Evolutionary conservation across 1,140 invertebrate species (phyloP), one percentile per base, ranked within the genome.

Genomic region (Pectinophora gossypiella): DNA sequence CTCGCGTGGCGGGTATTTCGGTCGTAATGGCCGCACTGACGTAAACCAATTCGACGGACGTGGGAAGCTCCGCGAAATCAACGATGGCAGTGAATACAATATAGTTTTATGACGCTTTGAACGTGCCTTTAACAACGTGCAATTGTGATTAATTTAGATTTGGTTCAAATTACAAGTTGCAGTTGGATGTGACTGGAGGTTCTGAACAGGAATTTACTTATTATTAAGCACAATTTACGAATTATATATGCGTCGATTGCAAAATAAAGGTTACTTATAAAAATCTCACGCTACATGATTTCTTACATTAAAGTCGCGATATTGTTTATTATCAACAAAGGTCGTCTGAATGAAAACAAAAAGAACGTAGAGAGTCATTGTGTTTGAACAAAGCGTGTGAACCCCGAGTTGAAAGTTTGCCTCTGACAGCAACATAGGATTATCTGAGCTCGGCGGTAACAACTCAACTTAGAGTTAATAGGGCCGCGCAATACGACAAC

Each of bases 271-370:
- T n/a, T n/a, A n/a, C n/a, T 71, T 75, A 79, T 65, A 72, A 83
- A 77, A 82, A 77, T 86, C 80, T 77, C 82, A 86, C 80, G 73
- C 55, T 32, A 68, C 73, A 68, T 75, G 74, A 75, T 87, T 84
- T 86, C 75, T 81, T 84, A 76, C 63, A 76, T 77, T 77, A 74
- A 66, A 77, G 60, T 80, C 57, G 76, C 68, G 71, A 86, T 84
- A 83, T 82, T 86, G 80, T 82, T 78, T 81, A 83, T 83, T 71
- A 85, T 85, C 77, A 84, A 78, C 77, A 82, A 80, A 87, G 79
- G 83, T 85, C 78, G 79, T 82, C 77, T 77, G 76, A 78, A 84
- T 64, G 72, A 82, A 83, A 85, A 85, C 81, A 85, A 83, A 83
- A 83, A 83, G 77, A 80, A 76, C 69, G 68, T 77, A 75, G 78